Percentiles rank a stretch among this genome's conserved stretches.
Conservation (phyloP, 2,888 invertebrate genomes). For the Oligia latruncula region DNA sequence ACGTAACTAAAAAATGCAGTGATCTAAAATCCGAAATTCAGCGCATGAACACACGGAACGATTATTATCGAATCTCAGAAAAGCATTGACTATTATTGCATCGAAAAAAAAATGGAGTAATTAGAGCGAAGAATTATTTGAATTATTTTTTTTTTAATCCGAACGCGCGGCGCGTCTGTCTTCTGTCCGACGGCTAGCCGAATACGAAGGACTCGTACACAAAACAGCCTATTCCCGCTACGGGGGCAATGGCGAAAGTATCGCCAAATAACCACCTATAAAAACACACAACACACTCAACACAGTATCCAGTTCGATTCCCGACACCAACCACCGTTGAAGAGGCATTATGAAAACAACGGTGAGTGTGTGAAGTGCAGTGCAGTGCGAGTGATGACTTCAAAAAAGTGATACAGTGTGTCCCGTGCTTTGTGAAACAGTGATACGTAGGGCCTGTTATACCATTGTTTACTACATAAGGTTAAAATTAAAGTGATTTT, state of each 20-base stretch:
- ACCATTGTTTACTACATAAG: slow-evolving; percentile 52
- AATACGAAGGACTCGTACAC: slow-evolving; percentile 85
- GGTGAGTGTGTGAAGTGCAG: slow-evolving; percentile 86
- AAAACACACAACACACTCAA: slow-evolving; percentile 84
- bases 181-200: slow-evolving; percentile 76
- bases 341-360: slow-evolving; percentile 88
- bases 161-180: slow-evolving; percentile 82
- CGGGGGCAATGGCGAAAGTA: slow-evolving; percentile 89
- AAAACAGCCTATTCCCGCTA: slow-evolving; percentile 78
- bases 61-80: slow-evolving; percentile 30
- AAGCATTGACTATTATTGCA: slow-evolving; percentile 5
- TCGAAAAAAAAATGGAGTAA: slow-evolving; percentile 19
- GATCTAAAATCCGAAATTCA: slow-evolving; percentile 18
- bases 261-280: slow-evolving; percentile 89
- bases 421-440: slow-evolving; percentile 75
- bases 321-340: slow-evolving; percentile 86
- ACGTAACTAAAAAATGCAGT: slow-evolving; percentile 36
- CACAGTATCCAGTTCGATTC: slow-evolving; percentile 88
- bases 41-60: slow-evolving; percentile 29
- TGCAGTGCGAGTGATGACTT: slow-evolving; percentile 83
- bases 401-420: slow-evolving; percentile 83
- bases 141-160: slow-evolving; percentile 51
- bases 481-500: slow-evolving; percentile 32
- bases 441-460: slow-evolving; percentile 66
- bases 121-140: slow-evolving; percentile 49